Conservation (phyloP, 2,113 vertebrate species). For the Nannobrachium achirus region DNA sequence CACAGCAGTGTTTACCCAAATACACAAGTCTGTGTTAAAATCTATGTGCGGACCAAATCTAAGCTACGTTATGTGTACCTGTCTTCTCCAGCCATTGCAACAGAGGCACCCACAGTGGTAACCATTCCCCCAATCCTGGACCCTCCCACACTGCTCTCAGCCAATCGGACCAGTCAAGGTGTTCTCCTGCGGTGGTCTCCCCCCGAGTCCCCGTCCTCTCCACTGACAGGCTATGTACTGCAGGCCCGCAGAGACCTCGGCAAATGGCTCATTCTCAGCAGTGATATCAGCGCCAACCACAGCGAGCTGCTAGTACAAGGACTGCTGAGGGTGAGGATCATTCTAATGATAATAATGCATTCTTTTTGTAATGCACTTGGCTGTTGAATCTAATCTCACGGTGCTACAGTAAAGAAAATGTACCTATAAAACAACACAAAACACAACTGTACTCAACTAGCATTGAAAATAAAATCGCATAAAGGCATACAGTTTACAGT, state of each 20-base stretch:
- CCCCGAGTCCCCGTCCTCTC: slow-evolving; percentile 75
- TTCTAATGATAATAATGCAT: background rate
- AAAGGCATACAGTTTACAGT: too few species aligned
- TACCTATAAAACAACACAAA: too few species aligned
- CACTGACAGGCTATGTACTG: slow-evolving; percentile 84
- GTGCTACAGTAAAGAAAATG: too few species aligned
- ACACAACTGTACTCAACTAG: too few species aligned
- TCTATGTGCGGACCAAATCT: too few species aligned
- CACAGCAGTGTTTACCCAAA: too few species aligned
- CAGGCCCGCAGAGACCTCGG: slow-evolving; percentile 85
- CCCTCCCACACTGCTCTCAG: slow-evolving; percentile 83
- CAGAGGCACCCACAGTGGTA: slow-evolving; percentile 74
- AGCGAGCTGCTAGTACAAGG: slow-evolving; percentile 88
- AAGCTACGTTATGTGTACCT: background rate
- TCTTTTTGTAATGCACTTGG: background rate
- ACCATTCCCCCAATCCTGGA: slow-evolving; percentile 74
- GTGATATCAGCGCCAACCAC: slow-evolving; percentile 80
- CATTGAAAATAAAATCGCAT: too few species aligned
- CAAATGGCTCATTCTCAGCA: slow-evolving; percentile 87
- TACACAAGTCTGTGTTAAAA: background rate
- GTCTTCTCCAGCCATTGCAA: slow-evolving; percentile 78
- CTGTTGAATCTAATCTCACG: too few species aligned
- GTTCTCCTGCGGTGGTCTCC: slow-evolving; percentile 87
- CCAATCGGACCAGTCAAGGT: slow-evolving; percentile 83
- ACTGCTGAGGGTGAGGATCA: slow-evolving; percentile 84